Evolutionary conservation across 2,888 invertebrate species (phyloP), one percentile per base, ranked within the genome.

Genomic region (Mongoloraphidia duomilia): DNA sequence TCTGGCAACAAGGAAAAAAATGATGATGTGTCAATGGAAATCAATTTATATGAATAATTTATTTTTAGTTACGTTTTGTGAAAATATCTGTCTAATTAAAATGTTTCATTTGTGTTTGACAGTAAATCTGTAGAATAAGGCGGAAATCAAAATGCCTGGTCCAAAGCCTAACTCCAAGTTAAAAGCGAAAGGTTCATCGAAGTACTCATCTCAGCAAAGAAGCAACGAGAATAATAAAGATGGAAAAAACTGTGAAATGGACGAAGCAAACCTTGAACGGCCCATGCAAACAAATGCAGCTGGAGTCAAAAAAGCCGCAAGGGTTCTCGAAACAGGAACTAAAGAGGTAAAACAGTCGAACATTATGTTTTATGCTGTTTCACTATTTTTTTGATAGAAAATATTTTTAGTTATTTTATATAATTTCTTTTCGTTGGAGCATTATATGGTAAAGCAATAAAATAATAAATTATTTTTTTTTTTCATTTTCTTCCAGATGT

Each of bases 251-350:
- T 52, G 55, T 37, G 55, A 55, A 44, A 48, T 59, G 33, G 73
- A 73, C 58, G 54, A 65, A 42, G 70, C 76, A 3, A 61, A 69
- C 39, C 54, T 76, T 14, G 63, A 64, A 34, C 80, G 79, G 62
- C 84, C 87, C 13, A 75, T 86, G 58, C 71, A 72, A 51, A 82
- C 79, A 49, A 84, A 79, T 64, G 68, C 82, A 48, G 76, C 77
- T 54, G 82, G 82, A 45, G 75, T 87, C 61, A 71, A 73, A 49
- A 82, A 88, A 64, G 80, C 84, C 11, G 71, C 81, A 40, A 77
- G 79, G 60, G 76, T 86, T 51, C 79, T 81, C 61, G 80, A 85
- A 60, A 77, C 77, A 59, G 87, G 84, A 46, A 86, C 83, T 56
- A 77, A 78, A 58, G 88, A 87, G 75, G 82, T 86, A 66, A 61